Evolutionary conservation across 2,888 invertebrate genomes (phyloP), one percentile per base, ranked within the genome.

Genomic region (Xanthorhoe spadicearia): DNA sequence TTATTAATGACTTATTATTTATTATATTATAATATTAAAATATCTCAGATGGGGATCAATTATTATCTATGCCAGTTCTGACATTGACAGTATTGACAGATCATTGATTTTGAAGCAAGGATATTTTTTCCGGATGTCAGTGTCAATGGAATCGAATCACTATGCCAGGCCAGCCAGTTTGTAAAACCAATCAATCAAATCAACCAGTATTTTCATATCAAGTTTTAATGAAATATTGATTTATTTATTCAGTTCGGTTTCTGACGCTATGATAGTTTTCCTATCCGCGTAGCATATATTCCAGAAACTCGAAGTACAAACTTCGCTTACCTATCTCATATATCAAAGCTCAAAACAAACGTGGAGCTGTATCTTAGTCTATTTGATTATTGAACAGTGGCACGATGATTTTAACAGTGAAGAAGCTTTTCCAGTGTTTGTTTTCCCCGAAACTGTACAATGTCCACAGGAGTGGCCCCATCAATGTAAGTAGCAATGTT

Each of bases 391-490:
- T 48, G 17, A 48, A 17, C 17, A 17, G 15, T 17, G 8, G 51
- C 38, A 35, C 10, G 0, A 72, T 72, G 70, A 43, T 70, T 38
- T 9, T 57, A n/a, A 81, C 86, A 56, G 83, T 95, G 77, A 94
- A 90, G 83, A 84, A 93, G 69, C 80, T 95, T 71, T 94, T 94
- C 94, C 93, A 94, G 77, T 96, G 95, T 82, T 88, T 96, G 74
- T 95, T 96, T 81, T 94, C 95, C 7, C 97, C 97, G 13, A 94
- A 95, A 77, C 89, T 97, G 38, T 95, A 94, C 75, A 96, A 95
- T 92, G 94, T 96, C 74, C 96, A 97, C 80, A 94, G 94, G 70
- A 93, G 94, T 85, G 94, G 94, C 55, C 86, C 94, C n/a, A 79
- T 91, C 50, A 94, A 95, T 82, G 85, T 85, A 77, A 78, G 82